Conservation (phyloP, 2,797 vertebrate genomes). For the Lepilemur septentrionalis region DNA sequence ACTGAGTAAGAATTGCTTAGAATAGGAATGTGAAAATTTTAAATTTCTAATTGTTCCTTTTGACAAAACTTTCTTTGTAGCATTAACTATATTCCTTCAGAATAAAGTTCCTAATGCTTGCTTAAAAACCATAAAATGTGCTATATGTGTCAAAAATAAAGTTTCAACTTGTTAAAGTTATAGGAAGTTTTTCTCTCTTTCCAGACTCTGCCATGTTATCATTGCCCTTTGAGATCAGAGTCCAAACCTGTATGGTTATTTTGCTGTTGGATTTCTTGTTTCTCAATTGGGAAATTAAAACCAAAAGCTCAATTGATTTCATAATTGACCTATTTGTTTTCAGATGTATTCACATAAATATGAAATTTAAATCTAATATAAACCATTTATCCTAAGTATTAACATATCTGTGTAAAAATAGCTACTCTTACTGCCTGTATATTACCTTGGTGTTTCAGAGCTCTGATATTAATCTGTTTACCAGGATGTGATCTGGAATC, state of each 20-base stretch:
- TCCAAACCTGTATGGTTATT: not conserved
- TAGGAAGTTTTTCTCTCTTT: conserved; percentile 7
- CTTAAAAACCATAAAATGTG: not conserved
- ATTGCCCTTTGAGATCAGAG: not conserved
- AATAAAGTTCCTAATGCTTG: not conserved
- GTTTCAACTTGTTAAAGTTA: not conserved
- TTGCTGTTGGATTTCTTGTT: conserved; percentile 18
- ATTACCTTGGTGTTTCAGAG: not conserved
- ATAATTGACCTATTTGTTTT: conserved; percentile 18
- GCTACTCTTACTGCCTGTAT: not conserved
- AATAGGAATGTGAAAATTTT: conserved; percentile 10
- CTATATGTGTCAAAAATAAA: not conserved
- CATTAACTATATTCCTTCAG: not conserved
- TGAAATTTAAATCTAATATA: not conserved
- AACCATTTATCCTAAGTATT: not conserved
- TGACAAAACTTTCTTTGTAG: not conserved
- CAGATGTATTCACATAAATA: not conserved
- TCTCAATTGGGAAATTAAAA: not conserved
- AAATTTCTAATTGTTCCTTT: not conserved
- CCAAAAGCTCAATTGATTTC: not conserved
- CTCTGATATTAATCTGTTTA: not conserved
- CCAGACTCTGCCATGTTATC: not conserved
- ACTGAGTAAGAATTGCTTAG: not conserved
- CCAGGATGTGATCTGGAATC: not conserved
- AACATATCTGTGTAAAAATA: conserved; percentile 4